Evolutionary conservation across 2,797 vertebrate species (phyloP).

Genomic region (Eospalax fontanierii): DNA sequence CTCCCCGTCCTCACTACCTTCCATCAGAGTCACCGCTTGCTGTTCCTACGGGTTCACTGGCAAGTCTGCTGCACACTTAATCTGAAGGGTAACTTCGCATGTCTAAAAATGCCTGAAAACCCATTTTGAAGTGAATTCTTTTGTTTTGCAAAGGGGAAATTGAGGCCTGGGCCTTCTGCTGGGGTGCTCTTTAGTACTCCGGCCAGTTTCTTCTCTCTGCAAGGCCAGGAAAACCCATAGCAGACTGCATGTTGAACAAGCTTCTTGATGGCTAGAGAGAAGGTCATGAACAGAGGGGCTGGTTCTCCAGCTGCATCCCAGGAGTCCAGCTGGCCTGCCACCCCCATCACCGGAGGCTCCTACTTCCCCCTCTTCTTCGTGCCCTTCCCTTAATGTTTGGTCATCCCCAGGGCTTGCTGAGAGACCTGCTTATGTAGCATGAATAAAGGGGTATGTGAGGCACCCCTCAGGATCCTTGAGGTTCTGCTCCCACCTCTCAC

Average conservation of each 20-base stretch:
- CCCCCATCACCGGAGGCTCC: background rate
- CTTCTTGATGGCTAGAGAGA: background rate
- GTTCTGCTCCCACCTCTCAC: background rate
- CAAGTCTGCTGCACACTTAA: background rate
- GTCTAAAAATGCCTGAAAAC: conserved; percentile 32
- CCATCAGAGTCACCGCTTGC: background rate
- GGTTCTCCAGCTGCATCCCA: background rate
- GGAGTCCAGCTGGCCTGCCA: background rate
- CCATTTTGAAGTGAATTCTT: background rate
- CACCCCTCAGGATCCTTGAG: background rate
- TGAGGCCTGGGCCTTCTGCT: background rate
- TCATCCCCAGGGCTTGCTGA: background rate
- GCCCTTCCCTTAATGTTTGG: background rate
- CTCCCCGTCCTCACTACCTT: background rate
- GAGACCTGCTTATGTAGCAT: background rate
- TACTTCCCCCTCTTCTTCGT: background rate
- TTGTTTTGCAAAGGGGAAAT: conserved; percentile 14
- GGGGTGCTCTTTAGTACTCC: background rate
- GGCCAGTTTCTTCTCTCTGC: background rate
- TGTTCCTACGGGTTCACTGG: no score
- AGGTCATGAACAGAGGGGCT: background rate
- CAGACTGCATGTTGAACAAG: background rate
- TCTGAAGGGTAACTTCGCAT: conserved; percentile 3
- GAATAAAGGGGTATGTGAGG: background rate
- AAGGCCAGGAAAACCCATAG: background rate